These are phyloP conservation scores for Calameuta idolon DNA, from an alignment of 2,888 invertebrate species.

Conservation along the genomic window DNA sequence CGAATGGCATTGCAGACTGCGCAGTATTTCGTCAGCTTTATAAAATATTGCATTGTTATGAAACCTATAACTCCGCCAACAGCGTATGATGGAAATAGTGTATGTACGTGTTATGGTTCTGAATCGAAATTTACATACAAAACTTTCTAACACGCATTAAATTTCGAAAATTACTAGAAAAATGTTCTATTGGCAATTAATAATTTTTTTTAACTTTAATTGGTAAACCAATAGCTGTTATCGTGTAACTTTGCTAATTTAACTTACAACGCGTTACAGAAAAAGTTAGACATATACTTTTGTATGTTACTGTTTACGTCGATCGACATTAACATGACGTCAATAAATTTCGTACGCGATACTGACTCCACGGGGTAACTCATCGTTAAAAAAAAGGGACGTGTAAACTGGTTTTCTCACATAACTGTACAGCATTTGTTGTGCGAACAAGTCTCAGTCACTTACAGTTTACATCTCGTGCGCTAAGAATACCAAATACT, in stretches of 20 bases:
- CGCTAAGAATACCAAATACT: conserved; percentile 3
- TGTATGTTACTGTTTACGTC: background rate
- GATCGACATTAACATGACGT: background rate
- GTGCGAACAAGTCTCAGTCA: background rate
- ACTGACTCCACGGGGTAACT: background rate
- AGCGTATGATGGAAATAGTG: background rate
- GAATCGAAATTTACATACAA: background rate
- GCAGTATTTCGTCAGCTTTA: background rate
- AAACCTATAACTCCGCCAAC: background rate
- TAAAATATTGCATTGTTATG: background rate
- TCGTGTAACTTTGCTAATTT: background rate
- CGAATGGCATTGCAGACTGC: background rate
- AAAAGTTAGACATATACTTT: background rate
- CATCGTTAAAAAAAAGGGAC: background rate
- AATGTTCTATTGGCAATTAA: background rate
- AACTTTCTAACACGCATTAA: background rate
- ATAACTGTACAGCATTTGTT: background rate
- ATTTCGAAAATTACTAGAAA: background rate
- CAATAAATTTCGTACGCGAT: background rate
- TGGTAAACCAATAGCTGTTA: background rate
- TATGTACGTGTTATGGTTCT: background rate
- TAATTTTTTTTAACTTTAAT: background rate
- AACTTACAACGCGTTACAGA: background rate
- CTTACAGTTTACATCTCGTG: conserved; percentile 1
- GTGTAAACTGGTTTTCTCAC: background rate